Evolutionary conservation across 2,113 vertebrate species (phyloP).

Genomic region (Tichodroma muraria): DNA sequence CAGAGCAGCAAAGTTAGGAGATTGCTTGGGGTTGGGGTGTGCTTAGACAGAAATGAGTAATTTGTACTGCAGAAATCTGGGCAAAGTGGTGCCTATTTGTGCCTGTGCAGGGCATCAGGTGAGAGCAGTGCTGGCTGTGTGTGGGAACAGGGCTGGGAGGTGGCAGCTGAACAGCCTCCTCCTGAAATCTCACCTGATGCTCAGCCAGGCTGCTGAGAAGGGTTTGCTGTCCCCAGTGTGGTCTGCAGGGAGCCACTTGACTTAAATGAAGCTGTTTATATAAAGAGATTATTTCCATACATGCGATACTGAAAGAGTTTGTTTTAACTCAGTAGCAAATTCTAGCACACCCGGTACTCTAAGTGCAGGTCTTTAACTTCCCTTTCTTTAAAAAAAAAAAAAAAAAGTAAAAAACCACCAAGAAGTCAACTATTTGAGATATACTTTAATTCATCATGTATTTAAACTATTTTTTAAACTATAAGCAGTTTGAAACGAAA

Average conservation of each 20-base stretch:
- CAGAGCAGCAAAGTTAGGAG: not conserved
- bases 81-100: not conserved
- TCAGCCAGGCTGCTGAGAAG: not conserved
- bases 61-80: not conserved
- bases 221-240: not conserved
- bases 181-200: not conserved
- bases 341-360: not conserved
- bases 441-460: not conserved
- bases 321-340: not conserved
- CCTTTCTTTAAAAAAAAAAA: not conserved
- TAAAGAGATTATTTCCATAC: not conserved
- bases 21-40: not conserved
- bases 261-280: not conserved
- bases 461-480: not conserved
- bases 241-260: not conserved
- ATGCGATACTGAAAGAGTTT: not conserved
- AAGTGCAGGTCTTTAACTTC: not conserved
- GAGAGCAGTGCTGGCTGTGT: not conserved
- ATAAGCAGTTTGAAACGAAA: not conserved
- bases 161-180: not conserved
- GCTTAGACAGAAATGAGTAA: not conserved
- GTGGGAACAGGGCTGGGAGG: not conserved
- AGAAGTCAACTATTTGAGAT: not conserved
- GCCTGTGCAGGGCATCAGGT: not conserved
- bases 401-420: fast-evolving